These are phyloP conservation scores for Pogona vitticeps DNA, from an alignment of 2,113 vertebrate species.

Conservation along the genomic window DNA sequence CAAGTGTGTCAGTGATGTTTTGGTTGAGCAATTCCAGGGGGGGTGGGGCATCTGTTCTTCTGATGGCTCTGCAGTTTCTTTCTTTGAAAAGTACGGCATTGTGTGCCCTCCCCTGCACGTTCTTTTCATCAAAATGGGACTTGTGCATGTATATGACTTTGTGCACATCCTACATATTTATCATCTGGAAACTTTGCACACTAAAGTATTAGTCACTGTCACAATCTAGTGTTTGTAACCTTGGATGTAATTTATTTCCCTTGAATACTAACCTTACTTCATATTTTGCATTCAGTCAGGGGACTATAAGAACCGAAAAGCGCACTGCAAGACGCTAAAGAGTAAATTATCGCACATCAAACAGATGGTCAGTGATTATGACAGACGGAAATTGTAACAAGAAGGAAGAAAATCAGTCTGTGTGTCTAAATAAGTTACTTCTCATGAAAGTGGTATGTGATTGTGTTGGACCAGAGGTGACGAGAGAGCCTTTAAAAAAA, in stretches of 20 bases:
- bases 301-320: conserved; percentile 84
- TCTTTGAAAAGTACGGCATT: neutral
- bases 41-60: neutral
- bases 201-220: too few relatives aligned
- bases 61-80: neutral
- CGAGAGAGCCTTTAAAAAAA: neutral
- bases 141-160: too few relatives aligned
- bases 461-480: conserved; percentile 5
- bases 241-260: neutral
- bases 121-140: too few relatives aligned
- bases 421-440: neutral
- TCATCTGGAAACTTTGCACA: too few relatives aligned
- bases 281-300: conserved; percentile 72
- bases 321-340: conserved; percentile 80
- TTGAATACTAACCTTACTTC: conserved; percentile 13
- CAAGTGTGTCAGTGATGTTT: neutral
- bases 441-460: neutral
- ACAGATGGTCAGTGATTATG: conserved; percentile 85
- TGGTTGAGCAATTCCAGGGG: too few relatives aligned
- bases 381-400: conserved; percentile 65
- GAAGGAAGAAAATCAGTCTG: neutral
- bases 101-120: too few relatives aligned
- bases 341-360: conserved; percentile 88
- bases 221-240: neutral
- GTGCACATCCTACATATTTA: too few relatives aligned